Conservation (phyloP, 2,888 invertebrate species). For the Acleris cristana region DNA sequence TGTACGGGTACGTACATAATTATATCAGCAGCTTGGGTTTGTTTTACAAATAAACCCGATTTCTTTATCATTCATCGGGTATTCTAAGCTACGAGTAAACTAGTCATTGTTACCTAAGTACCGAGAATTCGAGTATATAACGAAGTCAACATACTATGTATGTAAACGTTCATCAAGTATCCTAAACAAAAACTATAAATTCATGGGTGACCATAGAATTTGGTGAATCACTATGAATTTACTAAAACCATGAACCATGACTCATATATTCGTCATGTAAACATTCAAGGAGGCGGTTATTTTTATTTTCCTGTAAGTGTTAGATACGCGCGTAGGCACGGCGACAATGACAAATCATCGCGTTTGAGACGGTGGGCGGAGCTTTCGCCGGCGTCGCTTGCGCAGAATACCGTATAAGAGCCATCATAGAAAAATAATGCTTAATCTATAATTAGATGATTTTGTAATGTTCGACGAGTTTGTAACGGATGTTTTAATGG, state of each 20-base stretch:
- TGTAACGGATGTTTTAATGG: no score
- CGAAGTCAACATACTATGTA: no score
- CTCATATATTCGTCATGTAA: constrained; percentile 31
- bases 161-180: no score
- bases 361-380: constrained; percentile 51
- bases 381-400: constrained; percentile 27
- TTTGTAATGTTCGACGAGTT: background rate
- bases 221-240: constrained; percentile 21
- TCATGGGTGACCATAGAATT: background rate
- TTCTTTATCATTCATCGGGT: no score
- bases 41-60: no score
- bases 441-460: background rate
- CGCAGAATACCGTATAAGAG: constrained; percentile 23
- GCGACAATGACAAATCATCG: constrained; percentile 76
- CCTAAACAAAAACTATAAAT: no score
- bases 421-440: constrained; percentile 1
- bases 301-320: constrained; percentile 34
- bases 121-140: no score
- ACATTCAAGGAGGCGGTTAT: constrained; percentile 40
- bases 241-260: constrained; percentile 18
- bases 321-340: constrained; percentile 57
- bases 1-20: no score
- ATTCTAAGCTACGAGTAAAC: no score
- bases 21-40: no score
- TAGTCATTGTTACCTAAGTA: no score